Evolutionary conservation across 2,888 invertebrate genomes (phyloP).

Genomic region (Parnassius smintheus): DNA sequence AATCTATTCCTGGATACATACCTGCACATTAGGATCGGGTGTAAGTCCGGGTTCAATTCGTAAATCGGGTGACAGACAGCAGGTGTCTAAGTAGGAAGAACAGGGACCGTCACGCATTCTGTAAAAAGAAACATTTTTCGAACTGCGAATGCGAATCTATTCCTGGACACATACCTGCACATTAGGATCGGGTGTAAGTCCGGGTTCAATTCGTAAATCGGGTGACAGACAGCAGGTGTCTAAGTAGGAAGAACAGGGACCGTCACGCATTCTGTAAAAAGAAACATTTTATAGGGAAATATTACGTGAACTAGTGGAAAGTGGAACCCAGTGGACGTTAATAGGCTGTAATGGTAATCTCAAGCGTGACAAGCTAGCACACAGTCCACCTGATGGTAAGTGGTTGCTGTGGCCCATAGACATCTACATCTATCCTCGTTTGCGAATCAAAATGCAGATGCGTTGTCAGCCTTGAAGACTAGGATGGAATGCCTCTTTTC

Average conservation of each 20-base stretch:
- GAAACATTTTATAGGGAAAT: neutral
- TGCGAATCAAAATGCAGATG: too few species aligned
- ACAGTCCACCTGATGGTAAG: too few species aligned
- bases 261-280: conserved; percentile 3
- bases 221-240: conserved; percentile 14
- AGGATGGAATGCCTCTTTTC: too few species aligned
- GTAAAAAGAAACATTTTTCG: neutral
- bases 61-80: conserved; percentile 10
- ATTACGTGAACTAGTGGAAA: too few species aligned
- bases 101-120: conserved; percentile 13
- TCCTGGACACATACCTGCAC: conserved; percentile 7
- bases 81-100: conserved; percentile 14
- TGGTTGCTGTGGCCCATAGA: too few species aligned
- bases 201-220: neutral
- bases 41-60: neutral
- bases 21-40: neutral
- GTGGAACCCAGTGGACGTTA: too few species aligned
- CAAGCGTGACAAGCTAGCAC: too few species aligned
- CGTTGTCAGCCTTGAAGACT: too few species aligned
- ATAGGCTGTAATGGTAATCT: too few species aligned
- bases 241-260: conserved; percentile 18
- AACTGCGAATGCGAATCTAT: neutral
- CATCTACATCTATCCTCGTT: too few species aligned
- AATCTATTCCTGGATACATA: neutral
- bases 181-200: neutral